These are phyloP conservation scores for Quadroppia sp. DNA, from an alignment of 2,888 invertebrate genomes.

Conservation along the genomic window DNA sequence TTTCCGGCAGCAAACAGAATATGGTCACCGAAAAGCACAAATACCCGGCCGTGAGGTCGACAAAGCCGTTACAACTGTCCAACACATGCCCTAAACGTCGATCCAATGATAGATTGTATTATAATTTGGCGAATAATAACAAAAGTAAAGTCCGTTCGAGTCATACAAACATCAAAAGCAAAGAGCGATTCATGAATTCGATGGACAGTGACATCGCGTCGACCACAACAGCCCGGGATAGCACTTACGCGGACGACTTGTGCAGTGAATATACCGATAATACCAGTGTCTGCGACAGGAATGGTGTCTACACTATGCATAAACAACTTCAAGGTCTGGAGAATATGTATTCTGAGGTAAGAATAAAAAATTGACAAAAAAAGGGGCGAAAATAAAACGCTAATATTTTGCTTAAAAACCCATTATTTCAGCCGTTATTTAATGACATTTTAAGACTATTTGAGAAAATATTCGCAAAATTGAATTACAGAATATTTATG, in stretches of 20 bases:
- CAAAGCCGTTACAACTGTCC: not conserved
- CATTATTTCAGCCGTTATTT: too few relatives aligned
- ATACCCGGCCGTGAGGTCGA: not conserved
- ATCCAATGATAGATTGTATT: not conserved
- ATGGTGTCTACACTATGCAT: constrained; percentile 71
- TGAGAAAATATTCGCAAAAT: too few relatives aligned
- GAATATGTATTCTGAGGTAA: constrained; percentile 79
- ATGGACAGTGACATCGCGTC: constrained; percentile 27
- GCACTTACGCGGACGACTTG: constrained; percentile 47
- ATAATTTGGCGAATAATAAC: not conserved
- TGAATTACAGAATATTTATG: too few relatives aligned
- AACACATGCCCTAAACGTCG: not conserved
- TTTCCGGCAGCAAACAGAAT: not conserved
- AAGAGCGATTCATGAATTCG: constrained; percentile 17
- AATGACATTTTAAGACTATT: too few relatives aligned
- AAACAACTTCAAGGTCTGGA: constrained; percentile 76
- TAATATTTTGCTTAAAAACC: too few relatives aligned
- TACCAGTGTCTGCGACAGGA: constrained; percentile 57
- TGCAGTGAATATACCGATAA: constrained; percentile 67
- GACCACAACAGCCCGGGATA: constrained; percentile 35
- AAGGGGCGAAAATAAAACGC: too few relatives aligned
- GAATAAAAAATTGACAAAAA: too few relatives aligned
- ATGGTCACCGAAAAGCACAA: not conserved
- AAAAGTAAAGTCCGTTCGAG: not conserved
- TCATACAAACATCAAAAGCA: constrained; percentile 1